Evolutionary conservation across 2,113 vertebrate genomes (phyloP).

Genomic region (Syrmaticus mikado): DNA sequence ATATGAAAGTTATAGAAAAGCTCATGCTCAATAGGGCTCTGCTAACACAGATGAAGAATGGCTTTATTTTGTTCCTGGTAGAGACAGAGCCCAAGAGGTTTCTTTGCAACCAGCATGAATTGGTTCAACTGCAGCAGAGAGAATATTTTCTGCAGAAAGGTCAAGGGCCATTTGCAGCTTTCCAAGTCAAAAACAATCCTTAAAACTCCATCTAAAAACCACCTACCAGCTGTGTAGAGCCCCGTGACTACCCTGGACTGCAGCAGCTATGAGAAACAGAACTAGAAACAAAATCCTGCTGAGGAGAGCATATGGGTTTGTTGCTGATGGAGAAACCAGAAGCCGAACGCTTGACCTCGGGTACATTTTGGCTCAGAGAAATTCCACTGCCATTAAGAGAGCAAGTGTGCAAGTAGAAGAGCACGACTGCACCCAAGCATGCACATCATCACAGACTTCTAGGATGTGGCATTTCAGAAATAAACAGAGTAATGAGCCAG

Average conservation of each 20-base stretch:
- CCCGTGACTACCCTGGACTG: neutral
- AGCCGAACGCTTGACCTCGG: neutral
- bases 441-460: accelerated
- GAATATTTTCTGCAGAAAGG: neutral
- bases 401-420: neutral
- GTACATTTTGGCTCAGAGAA: neutral
- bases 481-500: neutral
- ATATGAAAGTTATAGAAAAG: neutral
- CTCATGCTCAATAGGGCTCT: neutral
- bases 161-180: constrained; percentile 21
- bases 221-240: neutral
- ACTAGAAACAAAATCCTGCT: constrained; percentile 15
- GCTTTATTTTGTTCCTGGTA: neutral
- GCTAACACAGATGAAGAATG: neutral
- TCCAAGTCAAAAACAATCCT: neutral
- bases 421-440: neutral
- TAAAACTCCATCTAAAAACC: constrained; percentile 5
- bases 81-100: neutral
- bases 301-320: neutral
- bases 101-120: neutral
- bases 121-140: neutral
- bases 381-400: neutral
- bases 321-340: constrained; percentile 39
- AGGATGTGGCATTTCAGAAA: neutral
- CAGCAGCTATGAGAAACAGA: constrained; percentile 8